Evolutionary conservation across 2,113 vertebrate genomes (phyloP), one percentile per base, ranked within the genome.

Genomic region (Atrichornis clamosus): DNA sequence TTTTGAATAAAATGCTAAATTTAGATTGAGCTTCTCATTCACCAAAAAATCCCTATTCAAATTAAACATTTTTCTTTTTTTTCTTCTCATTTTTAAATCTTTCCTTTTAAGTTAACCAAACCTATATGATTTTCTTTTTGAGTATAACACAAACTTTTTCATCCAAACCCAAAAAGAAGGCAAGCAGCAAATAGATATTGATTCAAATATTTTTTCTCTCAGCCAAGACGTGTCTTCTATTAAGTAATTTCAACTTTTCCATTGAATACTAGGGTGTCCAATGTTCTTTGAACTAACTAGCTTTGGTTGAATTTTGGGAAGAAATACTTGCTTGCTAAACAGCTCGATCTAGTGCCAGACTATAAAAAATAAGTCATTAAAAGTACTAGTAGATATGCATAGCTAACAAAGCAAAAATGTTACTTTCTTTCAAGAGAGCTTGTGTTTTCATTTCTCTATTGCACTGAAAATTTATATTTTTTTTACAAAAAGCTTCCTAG

Each of bases 1-100:
- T 91, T 90, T 84, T 88, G 90, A 91, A 95, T 49, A 67, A 86
- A 92, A 83, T 59, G 39, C 35, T 95, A 91, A 86, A 96, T 91
- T 85, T 95, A 95, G 75, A 80, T 27, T n/a, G 32, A 84, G 68
- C 22, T 30, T 53, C 85, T 56, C 28, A 73, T 76, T 77, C 78
- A 85, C 17, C 2, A 44, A 83, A 75, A 49, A 1, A 6, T 1
- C 3, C 9, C 21, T 53, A 27, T 50, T 62, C 4, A 21, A 78
- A 76, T 49, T 11, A 65, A 70, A n/a, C 3, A 11, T 72, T 64
- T 56, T 52, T 53, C 0, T 5, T 58, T 55, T 47, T 33, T 27
- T 11, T 2, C 4, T 4, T 58, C 6, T 28, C 1, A 20, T 69
- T 91, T 93, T 39, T 30, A 58, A 42, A 58, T 58, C 10, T 76